Evolutionary conservation across 2,797 vertebrate species (phyloP), one percentile per base, ranked within the genome.

Genomic region (Oryzias sinensis): DNA sequence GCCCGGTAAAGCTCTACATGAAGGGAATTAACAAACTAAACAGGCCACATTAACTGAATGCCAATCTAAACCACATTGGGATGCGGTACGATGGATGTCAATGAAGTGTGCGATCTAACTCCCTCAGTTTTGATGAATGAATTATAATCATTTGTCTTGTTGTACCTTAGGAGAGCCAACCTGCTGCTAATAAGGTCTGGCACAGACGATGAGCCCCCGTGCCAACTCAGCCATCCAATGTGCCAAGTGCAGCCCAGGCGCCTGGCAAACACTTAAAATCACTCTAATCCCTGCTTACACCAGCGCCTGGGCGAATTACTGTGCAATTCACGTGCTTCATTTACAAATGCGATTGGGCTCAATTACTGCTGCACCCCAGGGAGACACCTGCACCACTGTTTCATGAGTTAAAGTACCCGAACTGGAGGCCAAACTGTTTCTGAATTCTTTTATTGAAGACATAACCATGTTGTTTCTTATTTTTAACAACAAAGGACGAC

Each of bases 201-300:
- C 79, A 71, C 18, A 20, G 65, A 29, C 49, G 5, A 4, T 0
- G 37, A n/a, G 43, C 60, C 73, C 56, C 8, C 6, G 13, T 83
- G 82, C 83, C 87, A 88, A 80, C 63, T 80, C 83, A 82, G 76
- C 76, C 80, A 56, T 81, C 77, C 76, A 77, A 78, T 72, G 76
- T 72, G 84, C 65, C 82, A n/a, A 49, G 57, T 72, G 70, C 59
- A 22, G 73, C 74, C 64, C 65, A 66, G 83, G 71, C 49, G 61
- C 76, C 83, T 69, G 71, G 73, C 80, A 76, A 74, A 80, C 79
- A 72, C 80, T 85, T 83, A 76, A 70, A 72, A 83, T 83, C 80
- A 47, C 70, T 76, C 70, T 81, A 70, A 83, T 72, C 76, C 54
- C 55, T 48, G 70, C 74, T 80, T 59, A 76, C 59, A 58, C 51